Percentiles rank a stretch among this genome's conserved stretches.
Evolutionary conservation across 1,140 invertebrate genomes (phyloP).

Genomic region (Linepithema humile): DNA sequence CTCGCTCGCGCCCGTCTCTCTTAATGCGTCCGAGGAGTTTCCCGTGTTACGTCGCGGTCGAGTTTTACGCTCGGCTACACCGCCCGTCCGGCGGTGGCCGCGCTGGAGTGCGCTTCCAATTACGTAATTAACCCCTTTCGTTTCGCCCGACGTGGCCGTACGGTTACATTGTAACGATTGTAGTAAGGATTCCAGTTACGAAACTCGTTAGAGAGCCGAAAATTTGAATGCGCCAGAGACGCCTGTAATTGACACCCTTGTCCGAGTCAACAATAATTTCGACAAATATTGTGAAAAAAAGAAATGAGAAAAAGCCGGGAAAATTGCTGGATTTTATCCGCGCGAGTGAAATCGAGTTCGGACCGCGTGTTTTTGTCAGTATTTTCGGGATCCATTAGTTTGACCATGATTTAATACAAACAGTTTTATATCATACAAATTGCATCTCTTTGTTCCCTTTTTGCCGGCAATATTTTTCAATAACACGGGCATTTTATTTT

Average conservation of each 20-base stretch:
- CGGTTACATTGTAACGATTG: constrained; percentile 14
- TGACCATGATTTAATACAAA: not conserved
- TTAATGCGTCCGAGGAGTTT: constrained; percentile 42
- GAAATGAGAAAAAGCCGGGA: not conserved
- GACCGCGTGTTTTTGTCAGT: not conserved
- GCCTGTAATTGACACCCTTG: too few species aligned
- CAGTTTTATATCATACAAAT: constrained; percentile 4
- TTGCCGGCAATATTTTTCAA: not conserved
- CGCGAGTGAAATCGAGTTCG: not conserved
- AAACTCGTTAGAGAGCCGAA: constrained; percentile 10
- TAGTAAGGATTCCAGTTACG: not conserved
- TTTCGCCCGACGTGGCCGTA: not conserved
- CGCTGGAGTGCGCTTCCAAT: constrained; percentile 22
- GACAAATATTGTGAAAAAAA: not conserved
- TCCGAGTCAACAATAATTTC: too few species aligned
- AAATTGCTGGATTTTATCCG: not conserved
- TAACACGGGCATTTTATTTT: not conserved
- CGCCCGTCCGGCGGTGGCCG: not conserved
- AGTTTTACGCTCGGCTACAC: constrained; percentile 49
- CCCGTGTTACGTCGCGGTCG: constrained; percentile 37
- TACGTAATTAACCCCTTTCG: constrained; percentile 50
- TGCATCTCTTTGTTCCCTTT: not conserved
- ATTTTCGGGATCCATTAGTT: not conserved
- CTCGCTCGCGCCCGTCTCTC: not conserved
- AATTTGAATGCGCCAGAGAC: constrained; percentile 25